Evolutionary conservation across 2,113 vertebrate species (phyloP).

Genomic region (Xiphophorus hellerii): DNA sequence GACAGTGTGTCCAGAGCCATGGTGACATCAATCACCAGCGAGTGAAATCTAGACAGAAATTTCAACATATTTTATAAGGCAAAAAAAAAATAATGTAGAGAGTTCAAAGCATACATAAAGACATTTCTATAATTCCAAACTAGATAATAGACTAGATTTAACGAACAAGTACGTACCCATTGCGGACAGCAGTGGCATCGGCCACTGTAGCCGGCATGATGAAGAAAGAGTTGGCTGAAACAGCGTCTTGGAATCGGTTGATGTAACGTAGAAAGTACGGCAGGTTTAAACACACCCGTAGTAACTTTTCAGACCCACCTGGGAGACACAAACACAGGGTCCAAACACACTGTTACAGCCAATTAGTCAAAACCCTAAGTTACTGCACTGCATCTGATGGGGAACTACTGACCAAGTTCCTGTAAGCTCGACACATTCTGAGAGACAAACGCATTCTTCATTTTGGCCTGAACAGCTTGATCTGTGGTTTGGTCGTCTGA

Average conservation of each 20-base stretch:
- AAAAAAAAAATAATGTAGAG: background rate
- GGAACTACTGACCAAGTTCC: conserved; percentile 88
- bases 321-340: background rate
- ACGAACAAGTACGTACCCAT: conserved; percentile 83
- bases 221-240: conserved; percentile 97
- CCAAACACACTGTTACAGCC: background rate
- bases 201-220: conserved; percentile 99
- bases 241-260: conserved; percentile 99
- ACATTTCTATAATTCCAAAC: background rate
- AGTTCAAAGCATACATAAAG: background rate
- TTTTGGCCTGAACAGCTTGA: conserved; percentile 90
- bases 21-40: conserved; percentile 96
- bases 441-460: conserved; percentile 96
- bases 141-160: background rate
- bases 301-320: conserved; percentile 97
- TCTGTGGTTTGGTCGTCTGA: conserved; percentile 90
- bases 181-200: conserved; percentile 96
- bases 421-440: conserved; percentile 98
- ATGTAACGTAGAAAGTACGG: conserved; percentile 98
- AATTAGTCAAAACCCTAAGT: background rate
- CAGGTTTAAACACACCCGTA: conserved; percentile 96
- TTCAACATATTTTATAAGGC: background rate
- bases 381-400: background rate
- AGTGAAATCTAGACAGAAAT: conserved; percentile 87
- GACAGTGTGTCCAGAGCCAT: conserved; percentile 98